Evolutionary conservation across 2,888 invertebrate species (phyloP), one percentile per base, ranked within the genome.

Genomic region (Ommatoiulus sabulosus): DNA sequence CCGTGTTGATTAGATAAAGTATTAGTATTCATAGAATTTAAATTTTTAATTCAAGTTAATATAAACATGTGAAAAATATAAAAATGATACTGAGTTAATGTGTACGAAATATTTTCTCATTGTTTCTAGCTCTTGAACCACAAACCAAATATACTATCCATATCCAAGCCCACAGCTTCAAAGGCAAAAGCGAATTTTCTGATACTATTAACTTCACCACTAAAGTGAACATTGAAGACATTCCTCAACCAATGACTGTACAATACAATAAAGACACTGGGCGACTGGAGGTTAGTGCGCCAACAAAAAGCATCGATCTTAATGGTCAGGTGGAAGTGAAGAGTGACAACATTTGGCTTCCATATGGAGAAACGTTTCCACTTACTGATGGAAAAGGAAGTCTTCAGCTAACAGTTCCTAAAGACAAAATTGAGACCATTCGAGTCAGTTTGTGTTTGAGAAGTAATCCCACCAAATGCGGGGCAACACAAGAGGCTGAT

Each of bases 131-230:
- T 89, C 94, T 98, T 88, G 97, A 97, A 88, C 97, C 97, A 91
- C 96, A 97, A 92, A 97, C 96, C 92, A 95, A 95, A 44, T 98
- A 97, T 92, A 94, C 95, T 0, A 97, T 98, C 93, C 92, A 95
- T 95, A 95, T 96, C 89, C 97, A 97, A 93, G 97, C 97, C 0
- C 94, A 96, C 90, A 98, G 97, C 92, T 96, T 96, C 0, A 97
- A 97, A 92, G 97, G 97, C 20, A 95, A 96, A 90, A 97, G 97
- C 90, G 96, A 96, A 90, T 97, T 96, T 91, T 97, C 97, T 91
- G 97, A 97, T 92, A 95, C 97, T 86, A 94, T 95, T 0, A 84
- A 72, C 15, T 85, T 87, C 44, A 84, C 43, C 7, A 89, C 87
- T 63, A 72, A n/a, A 86, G 89, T 89, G 84, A 85, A 89, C 84